A percentile compares a stretch with the other conserved stretches of the same genome.
These are phyloP conservation scores for Siderastrea siderea DNA, from an alignment of 92 coral and sea anemone genomes.

Conservation along the genomic window DNA sequence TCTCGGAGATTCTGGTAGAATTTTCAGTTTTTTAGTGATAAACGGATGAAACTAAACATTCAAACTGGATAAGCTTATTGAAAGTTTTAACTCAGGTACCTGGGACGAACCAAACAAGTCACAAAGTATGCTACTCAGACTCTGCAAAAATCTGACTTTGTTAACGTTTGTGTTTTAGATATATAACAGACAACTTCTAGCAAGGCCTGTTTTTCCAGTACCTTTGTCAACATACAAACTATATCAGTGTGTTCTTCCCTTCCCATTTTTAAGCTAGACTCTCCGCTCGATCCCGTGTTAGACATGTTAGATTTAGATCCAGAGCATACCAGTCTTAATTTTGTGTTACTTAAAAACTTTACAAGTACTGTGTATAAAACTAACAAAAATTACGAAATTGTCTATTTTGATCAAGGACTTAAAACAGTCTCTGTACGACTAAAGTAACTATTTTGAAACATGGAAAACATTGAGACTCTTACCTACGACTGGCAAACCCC, in stretches of 20 bases:
- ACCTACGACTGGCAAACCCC: conserved; percentile 66
- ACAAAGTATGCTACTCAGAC: neutral
- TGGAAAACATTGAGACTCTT: neutral
- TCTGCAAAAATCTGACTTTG: no score
- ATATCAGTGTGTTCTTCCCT: neutral
- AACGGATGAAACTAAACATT: neutral
- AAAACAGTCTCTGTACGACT: neutral
- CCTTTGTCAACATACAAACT: neutral
- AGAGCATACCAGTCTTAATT: no score
- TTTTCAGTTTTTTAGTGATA: neutral
- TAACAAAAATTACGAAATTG: neutral
- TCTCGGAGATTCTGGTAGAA: neutral
- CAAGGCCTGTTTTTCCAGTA: neutral
- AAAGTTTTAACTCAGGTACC: neutral
- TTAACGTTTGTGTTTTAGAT: neutral
- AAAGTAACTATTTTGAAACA: neutral
- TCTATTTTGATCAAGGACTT: neutral
- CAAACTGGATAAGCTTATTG: neutral
- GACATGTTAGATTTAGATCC: neutral
- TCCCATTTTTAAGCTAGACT: neutral
- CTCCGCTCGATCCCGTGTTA: neutral
- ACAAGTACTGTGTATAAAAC: neutral
- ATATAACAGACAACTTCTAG: neutral
- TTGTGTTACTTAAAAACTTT: neutral
- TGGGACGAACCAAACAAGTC: neutral